These are phyloP conservation scores for Druon quercuslanigerum DNA, from an alignment of 1,140 invertebrate genomes.

Conservation along the genomic window DNA sequence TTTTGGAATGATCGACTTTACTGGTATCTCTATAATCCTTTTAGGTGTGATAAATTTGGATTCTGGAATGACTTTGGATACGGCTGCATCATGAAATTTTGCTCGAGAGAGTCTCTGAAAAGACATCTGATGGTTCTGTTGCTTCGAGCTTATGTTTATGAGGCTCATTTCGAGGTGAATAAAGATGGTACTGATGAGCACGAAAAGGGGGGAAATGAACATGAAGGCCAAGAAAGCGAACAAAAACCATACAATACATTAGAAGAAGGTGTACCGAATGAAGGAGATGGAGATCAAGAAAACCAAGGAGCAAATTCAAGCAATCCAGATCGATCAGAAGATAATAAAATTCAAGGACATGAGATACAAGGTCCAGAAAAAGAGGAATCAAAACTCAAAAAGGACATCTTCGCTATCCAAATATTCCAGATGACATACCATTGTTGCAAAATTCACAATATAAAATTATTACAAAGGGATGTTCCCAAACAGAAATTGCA, in stretches of 20 bases:
- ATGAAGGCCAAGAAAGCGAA: neutral
- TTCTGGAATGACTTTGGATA: constrained; percentile 59
- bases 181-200: neutral
- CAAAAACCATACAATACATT: neutral
- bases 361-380: neutral
- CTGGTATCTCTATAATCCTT: constrained; percentile 69
- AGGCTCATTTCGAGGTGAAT: neutral
- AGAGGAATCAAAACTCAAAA: neutral
- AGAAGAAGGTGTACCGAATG: neutral
- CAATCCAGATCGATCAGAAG: no score
- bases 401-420: constrained; percentile 48
- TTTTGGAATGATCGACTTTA: constrained; percentile 67
- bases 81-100: constrained; percentile 65
- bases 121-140: constrained; percentile 62
- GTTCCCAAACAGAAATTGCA: neutral
- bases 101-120: constrained; percentile 54
- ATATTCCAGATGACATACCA: constrained; percentile 59
- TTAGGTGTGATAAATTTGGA: constrained; percentile 62
- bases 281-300: constrained; percentile 9
- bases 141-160: constrained; percentile 55
- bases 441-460: constrained; percentile 59
- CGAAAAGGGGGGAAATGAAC: neutral
- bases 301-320: no score
- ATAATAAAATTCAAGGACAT: no score
- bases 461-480: constrained; percentile 46